phyloP scores from a whole-genome alignment of 2,888 invertebrate species.

The Dasypolia templi region DNA sequence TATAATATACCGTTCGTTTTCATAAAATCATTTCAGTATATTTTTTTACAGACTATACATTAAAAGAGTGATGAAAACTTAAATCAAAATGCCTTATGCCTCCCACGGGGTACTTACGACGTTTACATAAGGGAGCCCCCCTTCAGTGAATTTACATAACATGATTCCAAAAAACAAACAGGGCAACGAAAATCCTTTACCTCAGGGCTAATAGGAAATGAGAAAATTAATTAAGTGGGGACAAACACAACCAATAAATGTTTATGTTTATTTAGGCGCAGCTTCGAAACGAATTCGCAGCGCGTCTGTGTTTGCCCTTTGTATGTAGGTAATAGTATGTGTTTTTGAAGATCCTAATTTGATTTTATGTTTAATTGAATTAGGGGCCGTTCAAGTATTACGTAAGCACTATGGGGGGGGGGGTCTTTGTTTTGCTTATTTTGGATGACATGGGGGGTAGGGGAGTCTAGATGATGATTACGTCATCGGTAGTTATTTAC shows the following conservation, averaged over 20 bases:
- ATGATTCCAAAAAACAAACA: slow-evolving; percentile 66
- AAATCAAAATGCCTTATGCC: slow-evolving; percentile 1
- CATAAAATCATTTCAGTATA: background rate
- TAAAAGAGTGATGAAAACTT: too few relatives aligned
- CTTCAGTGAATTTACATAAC: slow-evolving; percentile 61
- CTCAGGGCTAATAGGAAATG: slow-evolving; percentile 80
- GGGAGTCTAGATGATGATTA: too few relatives aligned
- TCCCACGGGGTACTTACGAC: background rate
- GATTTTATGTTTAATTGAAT: slow-evolving; percentile 55
- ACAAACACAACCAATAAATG: slow-evolving; percentile 80
- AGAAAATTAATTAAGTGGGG: slow-evolving; percentile 88
- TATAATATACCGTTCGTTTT: background rate
- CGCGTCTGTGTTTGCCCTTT: slow-evolving; percentile 53
- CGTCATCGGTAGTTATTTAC: too few relatives aligned
- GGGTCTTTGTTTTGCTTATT: too few relatives aligned
- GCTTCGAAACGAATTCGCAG: slow-evolving; percentile 61
- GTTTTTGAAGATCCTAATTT: slow-evolving; percentile 75
- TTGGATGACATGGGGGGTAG: too few relatives aligned
- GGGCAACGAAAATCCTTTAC: slow-evolving; percentile 61
- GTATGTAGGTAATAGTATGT: slow-evolving; percentile 45
- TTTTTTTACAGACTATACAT: background rate
- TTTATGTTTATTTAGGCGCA: slow-evolving; percentile 83
- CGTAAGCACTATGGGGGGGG: too few relatives aligned
- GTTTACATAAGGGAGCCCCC: slow-evolving; percentile 31
- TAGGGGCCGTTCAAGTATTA: too few relatives aligned